Evolutionary conservation across 2,797 vertebrate species (phyloP), one percentile per base, ranked within the genome.

Genomic region (Anguilla megastoma): DNA sequence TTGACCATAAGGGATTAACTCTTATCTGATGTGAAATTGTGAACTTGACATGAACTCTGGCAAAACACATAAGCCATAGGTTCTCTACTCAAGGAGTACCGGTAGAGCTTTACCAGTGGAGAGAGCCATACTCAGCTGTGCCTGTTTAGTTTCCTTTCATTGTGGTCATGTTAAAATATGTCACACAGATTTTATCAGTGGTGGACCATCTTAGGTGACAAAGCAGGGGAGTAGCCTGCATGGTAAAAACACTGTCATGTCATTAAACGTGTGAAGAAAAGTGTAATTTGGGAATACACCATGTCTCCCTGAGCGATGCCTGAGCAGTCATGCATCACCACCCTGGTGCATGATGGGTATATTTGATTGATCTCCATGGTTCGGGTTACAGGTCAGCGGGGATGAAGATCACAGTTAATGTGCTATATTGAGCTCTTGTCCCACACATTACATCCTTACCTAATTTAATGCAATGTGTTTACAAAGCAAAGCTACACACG

Each of bases 21-120:
- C 21, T 10, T 36, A 24, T 30, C 5, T 41, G 27, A 45, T 79
- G 52, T 9, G 12, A 27, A 41, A 24, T n/a, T 27, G 36, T 87
- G 63, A 85, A 56, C 82, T 88, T n/a, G 27, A 60, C 36, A 30
- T 16, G 87, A 74, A 87, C 87, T 84, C 36, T 5, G 48, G 52
- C 9, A 2, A 9, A 74, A 56, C 69, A 24, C 14, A 56, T 18
- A 18, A 76, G 74, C 74, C 16, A 85, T 83, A 74, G 66, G 83
- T 60, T 69, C 33, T 12, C 16, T 41, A 4, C 14, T 16, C 33
- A 76, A 33, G 12, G 33, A 41, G 74, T 41, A 16, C 60, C 2
- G 21, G 24, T 12, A n/a, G 21, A 12, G n/a, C 27, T 71, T 71
- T 2, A 33, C 27, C 69, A 12, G 33, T 2, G 2, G n/a, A 27